These are phyloP conservation scores for Palythoa grandis DNA, from an alignment of 92 coral and sea anemone genomes.

Conservation along the genomic window DNA sequence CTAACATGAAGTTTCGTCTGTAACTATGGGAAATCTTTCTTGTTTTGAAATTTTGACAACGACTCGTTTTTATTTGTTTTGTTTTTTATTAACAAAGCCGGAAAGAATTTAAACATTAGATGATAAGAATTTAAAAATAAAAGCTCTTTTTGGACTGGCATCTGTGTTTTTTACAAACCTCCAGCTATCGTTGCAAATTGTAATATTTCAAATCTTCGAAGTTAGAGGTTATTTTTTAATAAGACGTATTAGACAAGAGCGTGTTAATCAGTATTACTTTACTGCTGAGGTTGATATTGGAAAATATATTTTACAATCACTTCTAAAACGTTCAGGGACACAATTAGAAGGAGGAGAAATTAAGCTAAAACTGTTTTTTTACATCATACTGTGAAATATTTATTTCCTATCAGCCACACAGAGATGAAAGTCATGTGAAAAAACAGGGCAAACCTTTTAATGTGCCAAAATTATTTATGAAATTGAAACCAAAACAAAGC, in stretches of 20 bases:
- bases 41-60: conserved; percentile 28
- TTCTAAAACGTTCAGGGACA: conserved; percentile 39
- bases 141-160: background rate
- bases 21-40: conserved; percentile 24
- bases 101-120: background rate
- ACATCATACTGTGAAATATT: conserved; percentile 44
- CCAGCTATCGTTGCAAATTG: background rate
- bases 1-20: conserved; percentile 28
- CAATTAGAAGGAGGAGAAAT: conserved; percentile 30
- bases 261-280: background rate
- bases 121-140: background rate
- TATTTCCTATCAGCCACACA: conserved; percentile 38
- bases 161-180: background rate
- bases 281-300: conserved; percentile 18
- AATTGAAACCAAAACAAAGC: conserved; percentile 28
- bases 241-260: background rate
- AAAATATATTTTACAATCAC: conserved; percentile 42
- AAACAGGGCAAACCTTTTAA: conserved; percentile 26
- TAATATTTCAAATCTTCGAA: background rate
- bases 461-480: conserved; percentile 10
- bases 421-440: conserved; percentile 11
- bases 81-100: conserved; percentile 8
- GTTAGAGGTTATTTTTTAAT: background rate
- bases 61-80: conserved; percentile 18
- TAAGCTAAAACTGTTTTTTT: conserved; percentile 21